A percentile compares a stretch with the other conserved stretches of the same genome.
phyloP scores from a whole-genome alignment of 2,888 invertebrate species.

The Eremobia ochroleuca region DNA sequence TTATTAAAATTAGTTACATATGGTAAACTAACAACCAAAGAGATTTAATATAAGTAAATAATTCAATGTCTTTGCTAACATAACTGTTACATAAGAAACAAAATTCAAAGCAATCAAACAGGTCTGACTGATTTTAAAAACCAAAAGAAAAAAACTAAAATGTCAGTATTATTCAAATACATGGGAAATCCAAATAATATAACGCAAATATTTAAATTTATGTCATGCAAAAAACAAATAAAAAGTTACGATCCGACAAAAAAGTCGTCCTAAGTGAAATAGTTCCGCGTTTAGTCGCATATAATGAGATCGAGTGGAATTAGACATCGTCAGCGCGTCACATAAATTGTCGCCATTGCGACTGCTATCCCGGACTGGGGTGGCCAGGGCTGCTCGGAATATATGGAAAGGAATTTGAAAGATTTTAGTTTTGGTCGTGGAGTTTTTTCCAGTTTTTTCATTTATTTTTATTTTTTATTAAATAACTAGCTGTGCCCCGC shows the following conservation, averaged over 20 bases:
- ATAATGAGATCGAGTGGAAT: conserved; percentile 88
- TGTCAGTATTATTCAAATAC: not conserved
- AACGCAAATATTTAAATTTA: not conserved
- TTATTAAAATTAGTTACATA: too few species aligned
- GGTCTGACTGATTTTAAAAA: not conserved
- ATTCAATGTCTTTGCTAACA: too few species aligned
- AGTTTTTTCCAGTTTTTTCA: not conserved
- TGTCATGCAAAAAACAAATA: not conserved
- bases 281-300: conserved; percentile 82
- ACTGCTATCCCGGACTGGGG: conserved; percentile 62
- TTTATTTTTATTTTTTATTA: not conserved
- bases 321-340: conserved; percentile 85
- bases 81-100: not conserved
- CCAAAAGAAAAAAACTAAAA: not conserved
- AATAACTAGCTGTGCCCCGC: too few species aligned
- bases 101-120: not conserved
- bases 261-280: conserved; percentile 86
- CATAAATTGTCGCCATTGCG: conserved; percentile 88
- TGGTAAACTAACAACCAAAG: too few species aligned
- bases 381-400: conserved; percentile 46
- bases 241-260: conserved; percentile 64
- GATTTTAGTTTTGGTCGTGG: not conserved
- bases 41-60: not conserved
- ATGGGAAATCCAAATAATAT: not conserved
- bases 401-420: not conserved